A percentile compares a stretch with the other conserved stretches of the same genome.
Conservation (phyloP, 92 coral and sea anemone genomes). For the Zoanthus sociatus region DNA sequence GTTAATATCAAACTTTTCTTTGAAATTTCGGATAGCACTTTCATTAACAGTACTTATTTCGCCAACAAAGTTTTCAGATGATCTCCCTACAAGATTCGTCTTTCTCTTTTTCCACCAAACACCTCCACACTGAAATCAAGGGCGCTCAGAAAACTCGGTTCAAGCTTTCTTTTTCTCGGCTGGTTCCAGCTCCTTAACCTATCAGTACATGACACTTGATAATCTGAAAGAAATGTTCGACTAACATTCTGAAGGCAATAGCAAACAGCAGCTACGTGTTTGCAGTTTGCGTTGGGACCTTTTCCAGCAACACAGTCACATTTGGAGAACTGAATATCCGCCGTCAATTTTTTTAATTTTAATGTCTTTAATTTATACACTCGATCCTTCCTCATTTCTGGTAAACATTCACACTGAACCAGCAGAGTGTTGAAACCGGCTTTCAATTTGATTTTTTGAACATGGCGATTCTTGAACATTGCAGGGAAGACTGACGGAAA, state of each 20-base stretch:
- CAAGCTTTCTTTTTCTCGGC: constrained; percentile 11
- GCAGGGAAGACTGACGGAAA: constrained; percentile 37
- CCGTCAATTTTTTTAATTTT: background rate
- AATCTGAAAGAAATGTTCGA: constrained; percentile 18
- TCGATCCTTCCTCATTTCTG: constrained; percentile 66
- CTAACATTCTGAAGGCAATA: constrained; percentile 8
- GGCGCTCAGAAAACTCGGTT: background rate
- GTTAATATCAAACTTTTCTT: background rate
- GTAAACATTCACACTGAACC: constrained; percentile 49
- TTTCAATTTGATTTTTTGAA: constrained; percentile 15
- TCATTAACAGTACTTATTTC: constrained; percentile 3
- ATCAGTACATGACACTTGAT: constrained; percentile 16
- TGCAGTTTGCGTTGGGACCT: constrained; percentile 16
- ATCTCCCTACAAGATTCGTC: constrained; percentile 17
- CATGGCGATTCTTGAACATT: constrained; percentile 35
- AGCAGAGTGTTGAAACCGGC: constrained; percentile 33
- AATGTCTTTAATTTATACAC: constrained; percentile 37
- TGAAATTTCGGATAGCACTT: background rate
- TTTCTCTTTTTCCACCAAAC: constrained; percentile 17
- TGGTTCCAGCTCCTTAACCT: constrained; percentile 1
- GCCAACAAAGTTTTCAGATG: constrained; percentile 13
- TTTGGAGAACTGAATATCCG: constrained; percentile 24
- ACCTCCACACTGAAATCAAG: constrained; percentile 16
- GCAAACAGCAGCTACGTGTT: constrained; percentile 26
- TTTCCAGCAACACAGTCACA: constrained; percentile 19